Base-by-base conservation (phyloP, 2,888 invertebrate species). In the Nomada ruficornis region DNA sequence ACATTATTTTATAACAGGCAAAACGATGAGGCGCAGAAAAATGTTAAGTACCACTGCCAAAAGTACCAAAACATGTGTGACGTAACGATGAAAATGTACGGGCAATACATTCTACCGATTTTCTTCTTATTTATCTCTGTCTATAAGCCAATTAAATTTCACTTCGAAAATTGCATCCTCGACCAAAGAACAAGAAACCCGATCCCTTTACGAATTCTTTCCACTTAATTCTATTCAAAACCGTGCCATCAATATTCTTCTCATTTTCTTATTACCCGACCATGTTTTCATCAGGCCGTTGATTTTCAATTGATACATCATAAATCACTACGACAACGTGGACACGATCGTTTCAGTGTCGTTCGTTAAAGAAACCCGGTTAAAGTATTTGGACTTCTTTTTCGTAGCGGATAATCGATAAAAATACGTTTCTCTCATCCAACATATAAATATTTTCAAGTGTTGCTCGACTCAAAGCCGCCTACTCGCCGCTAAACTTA, bases 401-500 rank as follows among this genome's bases (percentile, higher is more conserved):
- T 75, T 63, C 63, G 29, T 54, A 26, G 52, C 65, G 63, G 57
- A 64, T 72, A 74, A 77, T 69, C 63, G 92, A 92, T 92, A 92
- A 92, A 93, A 93, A 93, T 92, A 92, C 90, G 86, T 88, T 91
- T 89, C 88, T 86, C 87, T 89, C 86, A 80, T 76, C 90, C 86
- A 88, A 91, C 90, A 91, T 92, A 93, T 92, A 92, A 93, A 93
- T 92, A 93, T 92, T 93, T 92, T 89, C 87, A 86, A 90, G 90
- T 90, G 90, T 91, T 89, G 89, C 91, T 89, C 89, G 89, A 82
- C 87, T 90, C 90, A 90, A 93, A 91, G 89, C 91, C 93, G 93
- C 93, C 93, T 93, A 93, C 93, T 91, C 90, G 88, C 79, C 85
- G 90, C 93, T 94, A 94, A 93, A 93, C 91, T 93, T 94, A 94